Conservation (phyloP, 2,888 invertebrate species). For the Allolobophora icterica region DNA sequence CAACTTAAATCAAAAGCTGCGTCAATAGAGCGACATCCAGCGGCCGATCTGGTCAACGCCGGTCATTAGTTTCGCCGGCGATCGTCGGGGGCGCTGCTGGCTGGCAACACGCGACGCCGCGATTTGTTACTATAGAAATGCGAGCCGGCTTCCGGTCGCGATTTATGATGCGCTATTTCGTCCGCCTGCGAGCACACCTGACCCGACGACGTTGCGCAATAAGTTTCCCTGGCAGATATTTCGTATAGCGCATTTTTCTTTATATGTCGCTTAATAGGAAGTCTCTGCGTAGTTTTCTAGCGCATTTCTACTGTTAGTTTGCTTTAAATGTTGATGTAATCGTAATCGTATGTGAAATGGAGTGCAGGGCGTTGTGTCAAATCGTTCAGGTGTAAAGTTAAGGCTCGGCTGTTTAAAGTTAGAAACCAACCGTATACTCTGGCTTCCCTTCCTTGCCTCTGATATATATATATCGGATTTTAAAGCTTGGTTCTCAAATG, state of each 20-base stretch:
- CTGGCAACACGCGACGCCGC: neutral
- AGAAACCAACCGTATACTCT: too few relatives aligned
- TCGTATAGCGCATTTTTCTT: neutral
- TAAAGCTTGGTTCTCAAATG: too few relatives aligned
- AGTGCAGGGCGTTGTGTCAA: too few relatives aligned
- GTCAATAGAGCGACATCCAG: constrained; percentile 8
- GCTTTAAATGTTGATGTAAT: too few relatives aligned
- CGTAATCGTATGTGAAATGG: too few relatives aligned
- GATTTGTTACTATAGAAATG: constrained; percentile 17
- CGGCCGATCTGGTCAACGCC: neutral
- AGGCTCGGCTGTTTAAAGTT: too few relatives aligned
- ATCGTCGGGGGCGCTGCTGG: neutral
- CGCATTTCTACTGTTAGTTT: too few relatives aligned
- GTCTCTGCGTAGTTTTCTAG: neutral
- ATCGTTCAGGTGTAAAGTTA: too few relatives aligned
- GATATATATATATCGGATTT: too few relatives aligned
- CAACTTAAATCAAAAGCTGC: neutral
- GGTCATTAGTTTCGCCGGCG: neutral
- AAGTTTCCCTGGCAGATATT: neutral
- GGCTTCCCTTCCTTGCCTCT: too few relatives aligned
- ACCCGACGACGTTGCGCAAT: neutral
- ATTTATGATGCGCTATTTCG: constrained; percentile 7
- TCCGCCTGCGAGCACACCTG: neutral
- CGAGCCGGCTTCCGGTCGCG: neutral
- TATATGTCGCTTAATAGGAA: neutral